Base-by-base conservation (phyloP, 2,113 vertebrate genomes). In the Pygoscelis antarcticus region DNA sequence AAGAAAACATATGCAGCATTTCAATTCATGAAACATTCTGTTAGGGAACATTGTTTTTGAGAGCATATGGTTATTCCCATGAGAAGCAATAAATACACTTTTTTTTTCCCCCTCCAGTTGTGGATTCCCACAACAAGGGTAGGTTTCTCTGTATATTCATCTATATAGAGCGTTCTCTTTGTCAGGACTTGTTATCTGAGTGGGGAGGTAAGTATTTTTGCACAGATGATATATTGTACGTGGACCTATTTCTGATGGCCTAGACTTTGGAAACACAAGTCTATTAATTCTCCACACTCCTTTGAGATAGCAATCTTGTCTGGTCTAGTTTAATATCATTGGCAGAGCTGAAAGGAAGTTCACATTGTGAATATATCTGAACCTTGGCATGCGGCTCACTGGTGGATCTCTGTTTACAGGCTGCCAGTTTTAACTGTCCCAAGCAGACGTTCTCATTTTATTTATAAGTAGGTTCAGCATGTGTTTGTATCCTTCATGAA, bases 311-410 rank as follows among this genome's bases (percentile, higher is more conserved):
- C 66, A 78, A 83, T 98, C 96, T 96, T 90, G 95, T 96, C 96
- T 97, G 90, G 85, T 78, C 93, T 95, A 21, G 71, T 97, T 96
- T 94, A 94, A n/a, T 94, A 69, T 77, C 86, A 58, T 94, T 96
- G 97, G 96, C 95, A 95, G 76, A 86, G 69, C 97, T 87, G 83
- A 84, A 93, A 93, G 94, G 96, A 97, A 96, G 96, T 93, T 96
- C 97, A 89, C 80, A 26, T 92, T 95, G 96, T 94, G 92, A 96
- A 47, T 94, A 16, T 89, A 49, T 78, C 89, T 92, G 93, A 96
- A 32, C 87, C 91, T 93, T 96, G 95, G 94, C 92, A 87, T 34
- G 77, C 0, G 0, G 42, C 80, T 92, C 76, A 4, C 74, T 95
- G 71, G 40, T 87, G 80, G 69, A 91, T 91, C 95, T 96, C 90